Conservation (phyloP, 2,797 vertebrate genomes). For the Spheniscus humboldti region DNA sequence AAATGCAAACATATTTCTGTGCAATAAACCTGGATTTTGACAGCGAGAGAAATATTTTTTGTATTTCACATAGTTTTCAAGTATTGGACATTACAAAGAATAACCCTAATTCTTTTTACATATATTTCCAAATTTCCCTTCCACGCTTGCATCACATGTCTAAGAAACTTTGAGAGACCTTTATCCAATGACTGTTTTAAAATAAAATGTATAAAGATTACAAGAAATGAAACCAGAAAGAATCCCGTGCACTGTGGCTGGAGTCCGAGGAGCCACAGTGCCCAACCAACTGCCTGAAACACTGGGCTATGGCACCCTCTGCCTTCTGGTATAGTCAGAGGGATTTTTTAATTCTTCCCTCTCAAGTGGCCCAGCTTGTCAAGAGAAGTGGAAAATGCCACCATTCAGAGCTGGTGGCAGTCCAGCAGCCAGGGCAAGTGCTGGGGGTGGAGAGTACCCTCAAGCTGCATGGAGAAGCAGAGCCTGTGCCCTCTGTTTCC, state of each 20-base stretch:
- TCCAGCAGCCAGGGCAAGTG: not conserved
- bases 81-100: not conserved
- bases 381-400: not conserved
- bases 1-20: not conserved
- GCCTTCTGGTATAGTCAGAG: not conserved
- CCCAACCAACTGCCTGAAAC: not conserved
- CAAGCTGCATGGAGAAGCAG: not conserved
- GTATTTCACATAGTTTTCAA: not conserved
- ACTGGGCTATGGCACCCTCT: accelerated
- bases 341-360: not conserved
- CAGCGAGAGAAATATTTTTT: not conserved
- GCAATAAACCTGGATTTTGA: not conserved
- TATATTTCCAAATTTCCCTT: not conserved
- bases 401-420: accelerated
- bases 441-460: accelerated
- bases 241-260: accelerated
- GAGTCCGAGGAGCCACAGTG: not conserved
- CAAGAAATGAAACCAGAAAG: not conserved
- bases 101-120: not conserved
- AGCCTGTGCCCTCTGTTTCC: not conserved
- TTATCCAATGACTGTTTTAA: not conserved
- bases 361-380: not conserved
- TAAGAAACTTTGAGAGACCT: not conserved
- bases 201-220: not conserved
- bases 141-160: not conserved